These are phyloP conservation scores for Tetragonisca angustula DNA, from an alignment of 2,888 invertebrate species.

Conservation along the genomic window DNA sequence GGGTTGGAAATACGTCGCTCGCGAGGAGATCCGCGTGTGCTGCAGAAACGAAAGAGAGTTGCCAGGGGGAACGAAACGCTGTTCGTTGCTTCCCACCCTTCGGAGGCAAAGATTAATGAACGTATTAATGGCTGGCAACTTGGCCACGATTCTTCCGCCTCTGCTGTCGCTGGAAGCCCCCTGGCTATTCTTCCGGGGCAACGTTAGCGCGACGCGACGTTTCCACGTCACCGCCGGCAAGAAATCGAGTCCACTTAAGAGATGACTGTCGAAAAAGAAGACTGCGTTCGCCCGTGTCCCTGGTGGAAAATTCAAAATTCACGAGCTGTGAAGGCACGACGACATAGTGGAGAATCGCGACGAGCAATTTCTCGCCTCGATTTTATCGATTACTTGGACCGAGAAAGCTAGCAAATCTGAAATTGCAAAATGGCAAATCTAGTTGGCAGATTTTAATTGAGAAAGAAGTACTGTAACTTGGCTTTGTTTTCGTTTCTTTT, in stretches of 20 bases:
- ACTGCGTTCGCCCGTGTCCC: too few relatives aligned
- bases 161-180: constrained; percentile 4
- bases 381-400: too few relatives aligned
- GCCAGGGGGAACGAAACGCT: background rate
- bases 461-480: too few relatives aligned
- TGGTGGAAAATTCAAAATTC: background rate
- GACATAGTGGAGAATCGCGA: background rate
- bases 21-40: constrained; percentile 4
- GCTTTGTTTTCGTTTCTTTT: too few relatives aligned
- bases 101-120: constrained; percentile 58
- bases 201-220: constrained; percentile 7
- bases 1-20: constrained; percentile 6
- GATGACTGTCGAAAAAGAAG: constrained; percentile 11
- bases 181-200: background rate
- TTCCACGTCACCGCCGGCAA: constrained; percentile 13
- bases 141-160: constrained; percentile 26
- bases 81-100: constrained; percentile 6
- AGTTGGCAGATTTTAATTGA: too few relatives aligned
- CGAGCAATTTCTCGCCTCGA: too few relatives aligned
- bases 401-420: too few relatives aligned
- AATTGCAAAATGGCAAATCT: too few relatives aligned
- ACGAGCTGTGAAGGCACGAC: background rate
- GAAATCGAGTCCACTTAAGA: constrained; percentile 42
- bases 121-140: constrained; percentile 43
- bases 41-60: constrained; percentile 28